These are phyloP conservation scores for Columba livia DNA, from an alignment of 2,113 vertebrate genomes.

Conservation along the genomic window DNA sequence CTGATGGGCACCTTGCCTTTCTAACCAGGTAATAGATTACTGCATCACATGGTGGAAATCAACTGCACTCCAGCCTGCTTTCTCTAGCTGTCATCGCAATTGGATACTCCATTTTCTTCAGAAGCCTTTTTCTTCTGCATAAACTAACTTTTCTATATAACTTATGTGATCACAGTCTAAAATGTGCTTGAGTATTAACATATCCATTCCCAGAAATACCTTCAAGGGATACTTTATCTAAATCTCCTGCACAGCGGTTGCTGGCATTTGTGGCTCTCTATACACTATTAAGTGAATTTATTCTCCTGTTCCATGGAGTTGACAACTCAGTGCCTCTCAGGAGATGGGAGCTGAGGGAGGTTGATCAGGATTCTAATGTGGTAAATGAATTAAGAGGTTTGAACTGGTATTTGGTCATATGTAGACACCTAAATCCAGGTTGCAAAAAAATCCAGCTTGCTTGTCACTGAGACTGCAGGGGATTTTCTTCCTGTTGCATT, in stretches of 20 bases:
- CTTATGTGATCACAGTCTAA: neutral
- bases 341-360: neutral
- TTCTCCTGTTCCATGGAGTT: neutral
- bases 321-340: neutral
- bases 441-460: neutral
- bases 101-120: neutral
- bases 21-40: neutral
- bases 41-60: accelerated
- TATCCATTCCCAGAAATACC: neutral
- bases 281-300: neutral
- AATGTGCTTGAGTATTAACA: neutral
- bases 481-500: neutral
- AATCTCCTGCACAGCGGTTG: neutral
- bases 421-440: neutral
- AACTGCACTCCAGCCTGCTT: neutral
- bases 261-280: neutral
- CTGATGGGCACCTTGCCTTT: neutral
- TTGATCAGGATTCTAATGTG: neutral
- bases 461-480: neutral
- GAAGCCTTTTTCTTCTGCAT: neutral
- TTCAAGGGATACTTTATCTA: neutral
- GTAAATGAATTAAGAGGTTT: neutral
- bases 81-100: neutral
- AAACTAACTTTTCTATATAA: neutral
- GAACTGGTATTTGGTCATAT: neutral